These are phyloP conservation scores for Ischnus inquisitorius DNA, from an alignment of 2,888 invertebrate genomes.

Conservation along the genomic window DNA sequence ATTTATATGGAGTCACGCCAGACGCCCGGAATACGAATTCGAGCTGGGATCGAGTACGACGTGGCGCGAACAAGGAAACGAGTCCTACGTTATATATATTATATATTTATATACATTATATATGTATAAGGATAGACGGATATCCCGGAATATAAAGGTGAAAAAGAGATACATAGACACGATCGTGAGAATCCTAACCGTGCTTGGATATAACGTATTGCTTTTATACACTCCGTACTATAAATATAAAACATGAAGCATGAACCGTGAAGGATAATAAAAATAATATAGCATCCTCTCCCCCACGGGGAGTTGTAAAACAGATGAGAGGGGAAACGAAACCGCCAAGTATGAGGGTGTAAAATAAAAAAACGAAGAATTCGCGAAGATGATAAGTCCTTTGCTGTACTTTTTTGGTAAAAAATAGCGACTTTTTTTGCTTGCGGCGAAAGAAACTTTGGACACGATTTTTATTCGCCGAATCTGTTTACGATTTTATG, in stretches of 20 bases:
- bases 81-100: slow-evolving; percentile 30
- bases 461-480: no score
- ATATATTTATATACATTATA: slow-evolving; percentile 23
- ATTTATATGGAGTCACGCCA: slow-evolving; percentile 56
- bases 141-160: slow-evolving; percentile 41
- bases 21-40: slow-evolving; percentile 57
- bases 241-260: slow-evolving; percentile 43
- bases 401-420: not conserved
- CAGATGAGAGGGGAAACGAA: slow-evolving; percentile 20
- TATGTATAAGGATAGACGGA: slow-evolving; percentile 18
- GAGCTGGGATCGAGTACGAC: slow-evolving; percentile 14
- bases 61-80: slow-evolving; percentile 30
- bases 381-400: no score
- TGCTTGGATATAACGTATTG: slow-evolving; percentile 33
- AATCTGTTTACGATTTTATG: no score
- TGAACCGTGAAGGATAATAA: slow-evolving; percentile 37
- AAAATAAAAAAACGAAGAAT: slow-evolving; percentile 14
- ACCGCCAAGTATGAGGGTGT: not conserved
- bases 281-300: slow-evolving; percentile 34
- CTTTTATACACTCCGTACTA: slow-evolving; percentile 6
- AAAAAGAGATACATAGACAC: slow-evolving; percentile 40
- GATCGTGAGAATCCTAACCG: slow-evolving; percentile 42
- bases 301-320: slow-evolving; percentile 41
- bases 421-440: no score
- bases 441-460: no score